These are phyloP conservation scores for Malurus alboscapulatus DNA, from an alignment of 2,113 vertebrate genomes.

Conservation along the genomic window DNA sequence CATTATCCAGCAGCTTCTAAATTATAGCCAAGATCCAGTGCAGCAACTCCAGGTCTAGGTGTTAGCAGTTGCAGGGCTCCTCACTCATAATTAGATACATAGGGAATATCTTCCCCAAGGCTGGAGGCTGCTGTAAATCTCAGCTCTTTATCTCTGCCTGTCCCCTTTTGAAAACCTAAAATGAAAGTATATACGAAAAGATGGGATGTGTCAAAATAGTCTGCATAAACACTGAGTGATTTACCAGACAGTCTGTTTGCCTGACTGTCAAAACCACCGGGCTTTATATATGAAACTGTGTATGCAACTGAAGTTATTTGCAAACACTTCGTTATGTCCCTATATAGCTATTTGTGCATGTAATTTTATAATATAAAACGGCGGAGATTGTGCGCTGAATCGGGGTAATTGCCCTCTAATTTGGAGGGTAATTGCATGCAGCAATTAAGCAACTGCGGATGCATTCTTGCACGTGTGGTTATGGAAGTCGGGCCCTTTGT, in stretches of 20 bases:
- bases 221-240: slow-evolving; percentile 64
- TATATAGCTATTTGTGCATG: slow-evolving; percentile 62
- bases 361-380: slow-evolving; percentile 58
- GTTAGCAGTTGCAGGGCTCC: slow-evolving; percentile 29
- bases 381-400: slow-evolving; percentile 59
- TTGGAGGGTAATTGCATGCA: slow-evolving; percentile 66
- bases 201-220: slow-evolving; percentile 70
- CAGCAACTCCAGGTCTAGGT: slow-evolving; percentile 36
- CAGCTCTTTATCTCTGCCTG: slow-evolving; percentile 48
- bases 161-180: slow-evolving; percentile 63
- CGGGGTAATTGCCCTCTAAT: slow-evolving; percentile 69
- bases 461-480: slow-evolving; percentile 61
- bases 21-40: slow-evolving; percentile 45
- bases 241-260: slow-evolving; percentile 66
- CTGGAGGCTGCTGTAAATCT: slow-evolving; percentile 49
- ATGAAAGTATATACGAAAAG: slow-evolving; percentile 48
- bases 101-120: slow-evolving; percentile 49
- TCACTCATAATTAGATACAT: slow-evolving; percentile 48
- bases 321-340: slow-evolving; percentile 63
- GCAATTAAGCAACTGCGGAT: slow-evolving; percentile 66
- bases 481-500: slow-evolving; percentile 52
- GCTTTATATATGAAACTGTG: slow-evolving; percentile 49
- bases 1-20: slow-evolving; percentile 54
- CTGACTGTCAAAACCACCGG: slow-evolving; percentile 64
- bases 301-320: slow-evolving; percentile 63